Conservation (phyloP, 2,113 vertebrate species). For the Hyaena hyaena region DNA sequence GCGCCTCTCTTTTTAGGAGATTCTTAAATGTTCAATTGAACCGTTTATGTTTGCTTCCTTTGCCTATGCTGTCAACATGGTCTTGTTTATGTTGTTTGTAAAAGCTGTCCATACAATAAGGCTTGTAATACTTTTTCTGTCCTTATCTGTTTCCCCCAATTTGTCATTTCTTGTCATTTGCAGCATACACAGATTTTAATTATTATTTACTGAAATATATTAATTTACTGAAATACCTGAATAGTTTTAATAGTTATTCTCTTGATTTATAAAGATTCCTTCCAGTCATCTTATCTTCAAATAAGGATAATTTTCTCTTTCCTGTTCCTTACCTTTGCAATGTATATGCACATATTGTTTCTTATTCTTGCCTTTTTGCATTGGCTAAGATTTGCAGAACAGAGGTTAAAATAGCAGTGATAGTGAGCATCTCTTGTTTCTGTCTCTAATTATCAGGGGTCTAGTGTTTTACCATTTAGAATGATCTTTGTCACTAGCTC, state of each 20-base stretch:
- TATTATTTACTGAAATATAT: not conserved
- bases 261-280: not conserved
- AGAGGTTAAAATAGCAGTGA: not conserved
- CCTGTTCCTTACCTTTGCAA: not conserved
- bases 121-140: not conserved
- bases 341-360: not conserved
- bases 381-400: not conserved
- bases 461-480: not conserved
- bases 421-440: not conserved
- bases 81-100: not conserved
- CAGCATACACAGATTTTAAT: not conserved
- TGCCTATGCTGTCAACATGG: not conserved
- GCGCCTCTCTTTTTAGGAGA: not conserved
- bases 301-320: not conserved
- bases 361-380: not conserved
- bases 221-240: not conserved
- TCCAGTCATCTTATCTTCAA: not conserved
- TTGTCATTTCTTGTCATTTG: not conserved
- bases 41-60: constrained; percentile 2
- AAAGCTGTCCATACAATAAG: not conserved
- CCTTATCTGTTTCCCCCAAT: not conserved
- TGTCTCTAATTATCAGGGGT: not conserved
- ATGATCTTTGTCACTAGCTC: not conserved
- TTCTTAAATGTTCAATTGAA: not conserved
- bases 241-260: not conserved